Percentiles rank a stretch among this genome's conserved stretches.
Conservation (phyloP, 2,888 invertebrate species). For the Acleris laterana region DNA sequence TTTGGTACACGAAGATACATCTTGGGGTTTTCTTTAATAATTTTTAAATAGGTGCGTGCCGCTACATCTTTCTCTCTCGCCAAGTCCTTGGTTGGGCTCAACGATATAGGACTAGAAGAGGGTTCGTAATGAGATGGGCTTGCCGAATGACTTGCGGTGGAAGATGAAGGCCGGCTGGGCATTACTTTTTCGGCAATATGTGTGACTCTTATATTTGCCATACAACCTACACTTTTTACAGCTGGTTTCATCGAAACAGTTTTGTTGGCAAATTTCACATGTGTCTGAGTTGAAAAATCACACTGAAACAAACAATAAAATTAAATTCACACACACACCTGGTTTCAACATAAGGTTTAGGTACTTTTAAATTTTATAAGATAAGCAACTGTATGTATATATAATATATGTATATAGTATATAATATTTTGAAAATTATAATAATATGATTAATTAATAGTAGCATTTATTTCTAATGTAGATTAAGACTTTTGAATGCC, state of each 20-base stretch:
- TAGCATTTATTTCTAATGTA: no score
- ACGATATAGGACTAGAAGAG: not conserved
- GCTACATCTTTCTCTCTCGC: not conserved
- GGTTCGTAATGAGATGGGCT: not conserved
- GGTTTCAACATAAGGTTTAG: not conserved
- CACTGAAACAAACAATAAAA: not conserved
- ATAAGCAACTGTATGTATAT: not conserved
- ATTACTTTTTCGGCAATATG: not conserved
- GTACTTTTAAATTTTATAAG: not conserved
- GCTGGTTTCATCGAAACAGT: not conserved
- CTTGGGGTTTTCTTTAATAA: not conserved
- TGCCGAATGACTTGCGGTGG: not conserved
- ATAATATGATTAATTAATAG: no score
- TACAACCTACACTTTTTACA: not conserved
- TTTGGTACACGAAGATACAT: slow-evolving; percentile 1
- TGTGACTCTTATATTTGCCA: not conserved
- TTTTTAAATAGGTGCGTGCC: not conserved
- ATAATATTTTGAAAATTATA: no score
- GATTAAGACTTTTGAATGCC: no score
- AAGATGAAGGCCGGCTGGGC: not conserved
- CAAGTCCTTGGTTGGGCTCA: not conserved
- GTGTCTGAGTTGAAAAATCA: slow-evolving; percentile 2
- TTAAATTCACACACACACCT: not conserved
- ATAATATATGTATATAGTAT: no score
- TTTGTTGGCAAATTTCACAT: not conserved